Percentiles rank a stretch among this genome's conserved stretches.
These are phyloP conservation scores for Lycocerus yunnanus DNA, from an alignment of 2,888 invertebrate species.

Conservation along the genomic window DNA sequence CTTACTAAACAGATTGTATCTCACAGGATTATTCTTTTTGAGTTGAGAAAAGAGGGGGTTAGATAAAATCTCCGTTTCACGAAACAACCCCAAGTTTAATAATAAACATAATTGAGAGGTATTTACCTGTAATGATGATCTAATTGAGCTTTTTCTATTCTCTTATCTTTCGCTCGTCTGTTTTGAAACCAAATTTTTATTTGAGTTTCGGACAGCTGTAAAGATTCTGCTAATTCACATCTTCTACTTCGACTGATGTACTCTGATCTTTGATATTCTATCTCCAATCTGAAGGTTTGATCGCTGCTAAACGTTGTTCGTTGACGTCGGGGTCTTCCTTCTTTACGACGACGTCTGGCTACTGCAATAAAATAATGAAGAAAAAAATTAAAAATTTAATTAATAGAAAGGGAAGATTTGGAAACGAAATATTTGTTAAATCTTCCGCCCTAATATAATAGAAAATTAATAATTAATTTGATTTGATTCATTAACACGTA, in stretches of 20 bases:
- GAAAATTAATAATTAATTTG: not conserved
- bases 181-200: constrained; percentile 96
- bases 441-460: not conserved
- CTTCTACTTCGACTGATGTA: constrained; percentile 88
- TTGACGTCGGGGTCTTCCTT: constrained; percentile 85
- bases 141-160: constrained; percentile 93
- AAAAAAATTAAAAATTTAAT: not conserved
- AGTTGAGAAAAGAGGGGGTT: not conserved
- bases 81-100: not conserved
- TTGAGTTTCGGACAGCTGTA: constrained; percentile 76
- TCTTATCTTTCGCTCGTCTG: constrained; percentile 92
- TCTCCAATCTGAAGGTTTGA: constrained; percentile 86
- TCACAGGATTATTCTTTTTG: not conserved
- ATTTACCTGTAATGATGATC: constrained; percentile 91
- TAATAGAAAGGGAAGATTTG: not conserved
- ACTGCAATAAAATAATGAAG: constrained; percentile 60
- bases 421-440: not conserved
- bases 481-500: not conserved
- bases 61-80: not conserved
- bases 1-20: not conserved
- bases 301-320: constrained; percentile 94
- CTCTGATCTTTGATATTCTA: constrained; percentile 90
- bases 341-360: constrained; percentile 82
- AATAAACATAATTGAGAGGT: constrained; percentile 9
- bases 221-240: constrained; percentile 75